Evolutionary conservation across 2,888 invertebrate genomes (phyloP).

Genomic region (Drosophila meridiana): DNA sequence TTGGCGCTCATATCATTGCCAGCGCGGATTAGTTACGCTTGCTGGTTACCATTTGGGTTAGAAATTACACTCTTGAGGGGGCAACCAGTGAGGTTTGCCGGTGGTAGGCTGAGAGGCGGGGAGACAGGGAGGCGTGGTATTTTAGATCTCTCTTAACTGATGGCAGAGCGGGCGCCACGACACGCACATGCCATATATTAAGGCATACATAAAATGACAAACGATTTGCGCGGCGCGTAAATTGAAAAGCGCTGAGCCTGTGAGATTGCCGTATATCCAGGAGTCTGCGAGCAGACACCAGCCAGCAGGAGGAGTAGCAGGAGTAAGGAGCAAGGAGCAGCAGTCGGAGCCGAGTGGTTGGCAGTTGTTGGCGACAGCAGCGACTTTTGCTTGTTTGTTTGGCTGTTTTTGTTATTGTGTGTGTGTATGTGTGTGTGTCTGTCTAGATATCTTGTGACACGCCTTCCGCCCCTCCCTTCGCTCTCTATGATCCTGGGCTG

Average conservation of each 20-base stretch:
- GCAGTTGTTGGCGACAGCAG: constrained; percentile 54
- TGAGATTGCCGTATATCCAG: constrained; percentile 53
- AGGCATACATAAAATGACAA: constrained; percentile 76
- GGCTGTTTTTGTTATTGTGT: constrained; percentile 64
- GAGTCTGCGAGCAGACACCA: constrained; percentile 12
- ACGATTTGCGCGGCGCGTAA: constrained; percentile 76
- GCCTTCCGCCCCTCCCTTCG: background rate
- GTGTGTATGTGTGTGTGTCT: constrained; percentile 6
- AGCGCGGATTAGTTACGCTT: constrained; percentile 70
- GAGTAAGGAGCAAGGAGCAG: background rate
- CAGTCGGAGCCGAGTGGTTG: constrained; percentile 19
- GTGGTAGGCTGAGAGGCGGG: background rate
- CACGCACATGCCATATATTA: constrained; percentile 78
- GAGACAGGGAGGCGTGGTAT: background rate
- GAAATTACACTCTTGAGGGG: constrained; percentile 13
- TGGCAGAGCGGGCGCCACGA: constrained; percentile 46
- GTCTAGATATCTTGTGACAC: constrained; percentile 13
- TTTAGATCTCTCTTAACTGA: constrained; percentile 37
- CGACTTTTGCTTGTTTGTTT: constrained; percentile 67
- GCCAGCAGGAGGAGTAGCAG: constrained; percentile 1
- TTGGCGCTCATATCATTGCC: constrained; percentile 71
- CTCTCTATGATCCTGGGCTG: constrained; percentile 50
- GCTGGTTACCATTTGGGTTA: constrained; percentile 56
- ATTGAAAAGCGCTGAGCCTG: constrained; percentile 78
- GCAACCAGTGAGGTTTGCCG: background rate